Conservation (phyloP, 2,797 vertebrate species). For the Karalla daura region DNA sequence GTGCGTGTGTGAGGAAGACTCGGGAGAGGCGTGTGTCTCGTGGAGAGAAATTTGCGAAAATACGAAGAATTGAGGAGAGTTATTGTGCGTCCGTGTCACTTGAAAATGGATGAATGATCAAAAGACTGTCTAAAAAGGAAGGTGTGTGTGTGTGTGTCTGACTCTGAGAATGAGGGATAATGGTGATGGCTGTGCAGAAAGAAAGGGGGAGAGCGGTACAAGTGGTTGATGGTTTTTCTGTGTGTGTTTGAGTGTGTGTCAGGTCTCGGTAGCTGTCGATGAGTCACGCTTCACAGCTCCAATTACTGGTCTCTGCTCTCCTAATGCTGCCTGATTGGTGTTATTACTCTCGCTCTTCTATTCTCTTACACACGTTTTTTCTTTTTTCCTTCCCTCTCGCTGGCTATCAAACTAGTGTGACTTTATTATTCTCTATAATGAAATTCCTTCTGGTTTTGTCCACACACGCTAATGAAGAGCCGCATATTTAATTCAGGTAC, state of each 20-base stretch:
- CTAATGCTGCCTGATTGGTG: slow-evolving; percentile 68
- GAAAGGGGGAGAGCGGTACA: slow-evolving; percentile 11
- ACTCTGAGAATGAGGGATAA: slow-evolving; percentile 15
- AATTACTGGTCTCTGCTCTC: slow-evolving; percentile 58
- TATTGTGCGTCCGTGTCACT: not conserved
- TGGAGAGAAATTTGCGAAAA: slow-evolving; percentile 2
- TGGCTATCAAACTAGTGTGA: slow-evolving; percentile 29
- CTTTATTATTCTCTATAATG: slow-evolving; percentile 32
- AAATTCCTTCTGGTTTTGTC: slow-evolving; percentile 2
- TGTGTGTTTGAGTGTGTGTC: slow-evolving; percentile 12
- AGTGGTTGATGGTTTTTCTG: slow-evolving; percentile 34
- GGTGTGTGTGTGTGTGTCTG: slow-evolving; percentile 22
- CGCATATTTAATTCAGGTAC: not conserved
- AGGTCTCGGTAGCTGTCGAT: slow-evolving; percentile 42
- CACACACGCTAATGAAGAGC: slow-evolving; percentile 3
- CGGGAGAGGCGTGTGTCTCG: not conserved
- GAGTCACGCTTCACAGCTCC: slow-evolving; percentile 65
- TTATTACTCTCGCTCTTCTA: slow-evolving; percentile 54
- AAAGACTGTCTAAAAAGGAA: not conserved
- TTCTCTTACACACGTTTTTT: slow-evolving; percentile 14
- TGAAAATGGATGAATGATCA: not conserved
- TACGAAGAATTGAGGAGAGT: slow-evolving; percentile 1
- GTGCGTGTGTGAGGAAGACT: slow-evolving; percentile 25
- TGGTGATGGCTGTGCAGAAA: slow-evolving; percentile 5
- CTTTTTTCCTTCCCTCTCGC: slow-evolving; percentile 2